Conservation (phyloP, 2,888 invertebrate genomes). For the Leucoptera coffeella region DNA sequence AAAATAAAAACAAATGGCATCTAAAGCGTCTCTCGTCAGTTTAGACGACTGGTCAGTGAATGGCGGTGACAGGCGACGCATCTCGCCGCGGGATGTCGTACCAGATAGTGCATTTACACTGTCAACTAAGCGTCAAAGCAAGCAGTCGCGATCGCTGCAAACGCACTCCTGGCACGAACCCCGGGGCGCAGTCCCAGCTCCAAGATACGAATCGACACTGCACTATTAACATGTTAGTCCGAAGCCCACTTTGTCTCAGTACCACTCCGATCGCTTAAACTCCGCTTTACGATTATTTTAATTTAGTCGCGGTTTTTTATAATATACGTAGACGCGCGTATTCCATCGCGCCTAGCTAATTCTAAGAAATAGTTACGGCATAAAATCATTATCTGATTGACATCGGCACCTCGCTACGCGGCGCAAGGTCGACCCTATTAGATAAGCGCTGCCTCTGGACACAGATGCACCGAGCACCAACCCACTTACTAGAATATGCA, state of each 20-base stretch:
- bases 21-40: conserved; percentile 1
- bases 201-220: conserved; percentile 20
- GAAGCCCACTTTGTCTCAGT: too few species aligned
- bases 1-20: conserved; percentile 5
- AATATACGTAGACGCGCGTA: too few species aligned
- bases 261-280: too few species aligned
- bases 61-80: conserved; percentile 23
- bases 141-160: conserved; percentile 68
- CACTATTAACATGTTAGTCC: too few species aligned
- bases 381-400: conserved; percentile 17
- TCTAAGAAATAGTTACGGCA: too few species aligned
- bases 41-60: background rate
- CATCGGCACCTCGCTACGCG: conserved; percentile 12
- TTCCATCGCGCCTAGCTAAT: too few species aligned
- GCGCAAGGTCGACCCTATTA: conserved; percentile 10
- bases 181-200: conserved; percentile 56
- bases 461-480: too few species aligned
- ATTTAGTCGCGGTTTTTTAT: too few species aligned
- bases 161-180: conserved; percentile 98
- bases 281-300: too few species aligned
- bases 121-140: conserved; percentile 49
- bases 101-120: conserved; percentile 99
- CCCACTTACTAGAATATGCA: too few species aligned
- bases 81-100: conserved; percentile 85
- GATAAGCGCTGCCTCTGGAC: conserved; percentile 8